Base-by-base conservation (phyloP, 2,797 vertebrate genomes). In the Bucorvus abyssinicus region DNA sequence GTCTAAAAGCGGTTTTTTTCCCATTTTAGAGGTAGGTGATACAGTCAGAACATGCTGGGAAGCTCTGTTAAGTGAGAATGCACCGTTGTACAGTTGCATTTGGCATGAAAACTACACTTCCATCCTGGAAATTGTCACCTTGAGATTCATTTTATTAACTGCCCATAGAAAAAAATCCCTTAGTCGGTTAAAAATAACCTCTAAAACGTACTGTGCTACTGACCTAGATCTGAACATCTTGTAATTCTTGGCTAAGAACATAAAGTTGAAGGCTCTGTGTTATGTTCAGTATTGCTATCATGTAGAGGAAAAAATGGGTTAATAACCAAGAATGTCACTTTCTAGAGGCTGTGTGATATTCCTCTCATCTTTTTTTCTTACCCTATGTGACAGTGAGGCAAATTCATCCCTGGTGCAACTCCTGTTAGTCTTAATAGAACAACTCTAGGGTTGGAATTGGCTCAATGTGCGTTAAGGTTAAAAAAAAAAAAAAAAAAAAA, bases 221-320 rank as follows among this genome's bases (percentile, higher is more conserved):
- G 92, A 95, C 95, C 92, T 94, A 85, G 78, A 95, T 96, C 84
- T 92, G 91, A 92, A 85, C 68, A 95, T 93, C 91, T 93, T 87
- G 47, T 56, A 89, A 55, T 61, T 94, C 89, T 89, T 88, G 57
- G 57, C 94, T 89, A 59, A 83, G 53, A 78, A 50, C 17, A 10
- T 60, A 14, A 89, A 90, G 71, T 86, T 86, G 71, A 63, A 89
- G 55, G 50, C 65, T 85, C 61, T 80, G 23, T 87, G 19, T 83
- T 78, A n/a, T 52, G 87, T 65, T 89, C 59, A 32, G 15, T 74
- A n/a, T 76, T 94, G 57, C 75, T 76, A 18, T 36, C 61, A 47
- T 18, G 14, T 49, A 38, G 65, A 83, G 36, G 73, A 63, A 85
- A 77, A 96, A 95, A 88, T 44, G 71, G 42, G 73, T 93, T 95